Conservation (phyloP, 2,888 invertebrate species). For the Lasioglossum calceatum region DNA sequence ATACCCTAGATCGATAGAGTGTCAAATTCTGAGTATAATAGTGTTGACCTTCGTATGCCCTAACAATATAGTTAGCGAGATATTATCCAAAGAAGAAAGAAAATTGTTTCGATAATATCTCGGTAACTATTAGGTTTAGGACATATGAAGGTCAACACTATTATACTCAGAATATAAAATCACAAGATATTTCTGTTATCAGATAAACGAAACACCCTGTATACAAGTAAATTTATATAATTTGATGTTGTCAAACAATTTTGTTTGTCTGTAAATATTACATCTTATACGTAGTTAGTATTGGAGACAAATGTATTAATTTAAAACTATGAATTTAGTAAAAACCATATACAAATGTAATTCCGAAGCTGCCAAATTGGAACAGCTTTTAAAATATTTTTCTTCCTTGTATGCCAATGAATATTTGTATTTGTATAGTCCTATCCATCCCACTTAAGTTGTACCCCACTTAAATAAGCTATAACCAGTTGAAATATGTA, state of each 20-base stretch:
- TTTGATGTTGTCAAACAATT: slow-evolving; percentile 22
- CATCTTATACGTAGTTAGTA: slow-evolving; percentile 24
- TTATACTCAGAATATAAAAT: no score
- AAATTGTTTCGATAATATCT: no score
- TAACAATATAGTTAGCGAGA: no score
- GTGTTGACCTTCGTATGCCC: no score
- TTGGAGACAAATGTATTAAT: slow-evolving; percentile 22
- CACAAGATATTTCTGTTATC: no score
- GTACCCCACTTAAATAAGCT: slow-evolving; percentile 49
- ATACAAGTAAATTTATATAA: slow-evolving; percentile 23
- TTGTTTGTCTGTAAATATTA: slow-evolving; percentile 12
- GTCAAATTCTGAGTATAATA: no score
- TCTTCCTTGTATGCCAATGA: slow-evolving; percentile 8
- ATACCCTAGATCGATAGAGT: no score
- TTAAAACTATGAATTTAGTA: slow-evolving; percentile 30
- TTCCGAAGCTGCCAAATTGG: slow-evolving; percentile 35
- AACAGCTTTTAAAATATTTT: slow-evolving; percentile 19
- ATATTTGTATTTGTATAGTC: slow-evolving; percentile 27
- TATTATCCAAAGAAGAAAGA: no score
- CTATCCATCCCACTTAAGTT: slow-evolving; percentile 36
- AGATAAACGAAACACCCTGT: no score
- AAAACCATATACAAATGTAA: slow-evolving; percentile 42
- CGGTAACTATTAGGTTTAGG: no score
- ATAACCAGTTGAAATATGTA: slow-evolving; percentile 57
- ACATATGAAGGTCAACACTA: no score